A percentile compares a stretch with the other conserved stretches of the same genome.
These are phyloP conservation scores for Drosophila pullipes DNA, from an alignment of 2,888 invertebrate species.

Conservation along the genomic window DNA sequence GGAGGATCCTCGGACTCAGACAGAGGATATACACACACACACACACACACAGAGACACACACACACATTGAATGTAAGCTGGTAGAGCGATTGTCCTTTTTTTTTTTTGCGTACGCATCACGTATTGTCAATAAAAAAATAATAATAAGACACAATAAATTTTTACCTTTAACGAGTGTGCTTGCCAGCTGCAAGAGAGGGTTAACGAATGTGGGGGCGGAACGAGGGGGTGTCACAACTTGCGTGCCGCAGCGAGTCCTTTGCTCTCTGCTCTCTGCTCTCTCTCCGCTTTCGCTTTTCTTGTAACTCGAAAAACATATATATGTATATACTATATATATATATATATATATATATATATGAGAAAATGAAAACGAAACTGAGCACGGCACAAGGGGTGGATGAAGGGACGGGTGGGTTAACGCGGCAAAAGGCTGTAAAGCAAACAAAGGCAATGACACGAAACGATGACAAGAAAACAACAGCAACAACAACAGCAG, in stretches of 20 bases:
- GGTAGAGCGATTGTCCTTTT: constrained; percentile 54
- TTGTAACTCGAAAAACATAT: constrained; percentile 60
- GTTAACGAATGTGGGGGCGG: constrained; percentile 1
- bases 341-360: constrained; percentile 19
- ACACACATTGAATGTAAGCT: constrained; percentile 5
- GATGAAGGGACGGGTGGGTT: neutral
- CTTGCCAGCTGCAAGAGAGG: constrained; percentile 18
- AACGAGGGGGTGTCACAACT: constrained; percentile 19
- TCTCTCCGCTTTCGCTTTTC: constrained; percentile 59
- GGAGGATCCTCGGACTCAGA: constrained; percentile 57
- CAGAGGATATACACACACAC: constrained; percentile 9
- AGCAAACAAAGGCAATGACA: constrained; percentile 81
- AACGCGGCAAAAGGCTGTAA: constrained; percentile 50
- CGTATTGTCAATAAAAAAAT: constrained; percentile 84
- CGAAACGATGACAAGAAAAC: constrained; percentile 64
- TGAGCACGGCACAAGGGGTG: neutral
- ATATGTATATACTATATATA: neutral
- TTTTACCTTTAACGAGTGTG: constrained; percentile 78
- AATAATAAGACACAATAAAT: constrained; percentile 84
- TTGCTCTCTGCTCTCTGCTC: constrained; percentile 44
- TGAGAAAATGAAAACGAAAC: constrained; percentile 74
- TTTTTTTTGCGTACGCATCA: constrained; percentile 79
- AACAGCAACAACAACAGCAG: constrained; percentile 34
- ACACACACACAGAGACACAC: neutral
- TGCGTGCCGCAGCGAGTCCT: constrained; percentile 52